Base-by-base conservation (phyloP, 2,113 vertebrate genomes). In the Hydropotes inermis region DNA sequence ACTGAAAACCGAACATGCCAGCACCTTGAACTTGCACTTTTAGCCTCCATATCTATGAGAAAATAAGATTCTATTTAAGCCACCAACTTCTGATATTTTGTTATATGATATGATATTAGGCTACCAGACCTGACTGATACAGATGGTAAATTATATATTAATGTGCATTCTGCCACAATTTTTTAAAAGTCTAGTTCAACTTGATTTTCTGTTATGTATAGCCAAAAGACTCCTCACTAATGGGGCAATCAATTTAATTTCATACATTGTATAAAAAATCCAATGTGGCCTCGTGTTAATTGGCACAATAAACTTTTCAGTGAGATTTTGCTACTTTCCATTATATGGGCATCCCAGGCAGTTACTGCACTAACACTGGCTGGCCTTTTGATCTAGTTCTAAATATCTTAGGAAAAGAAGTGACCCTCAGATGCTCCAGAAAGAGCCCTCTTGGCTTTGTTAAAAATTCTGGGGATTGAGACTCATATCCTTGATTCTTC, bases 191-290 rank as follows among this genome's bases (percentile, higher is more conserved):
- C 23, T 55, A 84, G 64, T 70, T 91, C 28, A 7, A 86, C 8
- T 61, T 54, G 14, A 11, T 91, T 95, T 91, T 79, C 83, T 94
- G 23, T 89, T 88, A n/a, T 60, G 19, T 50, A 45, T 36, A 33
- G 93, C 70, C 74, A 67, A 45, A 92, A 92, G 79, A 88, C 12
- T 52, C 54, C 39, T 92, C 61, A 76, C 23, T 50, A 54, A 54
- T 36, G 87, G 36, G 54, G 28, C 74, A 95, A 60, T 27, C 54
- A 50, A 95, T 87, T 96, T 96, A 81, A 94, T 67, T 55, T 85
- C 23, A 64, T 89, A 45, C 19, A 60, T 81, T 27, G 52, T 30
- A 16, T 6, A 74, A 76, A 87, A 61, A 61, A 45, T 89, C 78
- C 74, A 95, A 1, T 3, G 52, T n/a, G 60, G 45, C 12, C 0